Base-by-base conservation (phyloP, 2,888 invertebrate species). In the Neria commutata region DNA sequence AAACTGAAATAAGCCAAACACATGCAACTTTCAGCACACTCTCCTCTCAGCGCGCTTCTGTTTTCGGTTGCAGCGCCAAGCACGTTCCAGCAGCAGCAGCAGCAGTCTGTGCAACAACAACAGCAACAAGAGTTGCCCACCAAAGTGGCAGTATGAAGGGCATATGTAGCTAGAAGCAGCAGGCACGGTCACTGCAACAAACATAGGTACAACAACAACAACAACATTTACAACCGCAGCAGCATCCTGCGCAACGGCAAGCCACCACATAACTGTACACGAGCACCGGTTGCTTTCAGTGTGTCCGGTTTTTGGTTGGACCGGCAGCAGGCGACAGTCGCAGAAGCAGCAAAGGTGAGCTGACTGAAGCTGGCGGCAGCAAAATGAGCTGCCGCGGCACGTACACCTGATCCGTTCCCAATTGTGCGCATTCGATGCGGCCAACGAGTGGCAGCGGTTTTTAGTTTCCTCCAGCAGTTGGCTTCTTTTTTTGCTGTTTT, bases 371-470 rank as follows among this genome's bases (percentile, higher is more conserved):
- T 26, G 24, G n/a, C 26, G 24, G 25, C 47, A 26, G 49, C 21
- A 23, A 47, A 55, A 24, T n/a, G 6, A n/a, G 49, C 55, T 42
- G 50, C 16, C 4, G 37, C 37, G 11, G 6, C 37, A 37, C 40
- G 56, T 50, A 56, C 56, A 56, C 56, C 56, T 56, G 56, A 56
- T 56, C 49, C 34, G 45, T 50, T 47, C 45, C 21, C 56, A 56
- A 37, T 48, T 23, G 29, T 24, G 49, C 17, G 42, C 52, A 52
- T 37, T 40, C 42, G 42, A 40, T 42, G 45, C 29, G 16, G 37
- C 37, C 45, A 42, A 45, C 53, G 53, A 42, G 53, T 45, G 34
- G 55, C 34, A 49, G 55, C 42, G 29, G 42, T 42, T 29, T 49
- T 55, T 49, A 49, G 40, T 55, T 26, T 55, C 40, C 42, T 55